A percentile compares a stretch with the other conserved stretches of the same genome.
phyloP scores from a whole-genome alignment of 92 coral and sea anemone genomes.

The Epizoanthus fatuus region DNA sequence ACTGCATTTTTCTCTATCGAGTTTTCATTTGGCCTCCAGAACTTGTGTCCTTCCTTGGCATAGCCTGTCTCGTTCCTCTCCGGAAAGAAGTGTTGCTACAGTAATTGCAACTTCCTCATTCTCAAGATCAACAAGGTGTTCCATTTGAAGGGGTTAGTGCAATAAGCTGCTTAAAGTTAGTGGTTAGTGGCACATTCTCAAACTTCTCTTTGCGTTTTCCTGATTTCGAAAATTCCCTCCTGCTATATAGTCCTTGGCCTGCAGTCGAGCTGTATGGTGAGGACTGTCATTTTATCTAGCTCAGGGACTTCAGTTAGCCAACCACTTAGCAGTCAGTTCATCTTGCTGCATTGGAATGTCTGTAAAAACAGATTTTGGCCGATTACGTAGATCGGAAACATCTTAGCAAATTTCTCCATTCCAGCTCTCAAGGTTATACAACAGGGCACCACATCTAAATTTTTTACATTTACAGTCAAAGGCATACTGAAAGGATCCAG shows the following conservation, averaged over 20 bases:
- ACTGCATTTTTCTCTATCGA: not conserved
- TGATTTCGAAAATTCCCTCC: constrained; percentile 8
- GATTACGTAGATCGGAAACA: constrained; percentile 18
- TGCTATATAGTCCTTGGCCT: constrained; percentile 20
- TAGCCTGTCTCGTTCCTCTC: not conserved
- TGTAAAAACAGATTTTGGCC: constrained; percentile 23
- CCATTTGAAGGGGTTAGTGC: constrained; percentile 19
- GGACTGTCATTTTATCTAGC: constrained; percentile 19
- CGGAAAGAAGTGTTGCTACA: not conserved
- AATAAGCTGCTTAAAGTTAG: constrained; percentile 14
- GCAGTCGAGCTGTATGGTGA: constrained; percentile 25
- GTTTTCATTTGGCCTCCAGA: not conserved
- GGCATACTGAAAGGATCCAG: constrained; percentile 23
- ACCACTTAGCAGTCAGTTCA: constrained; percentile 23
- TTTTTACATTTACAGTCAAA: constrained; percentile 23
- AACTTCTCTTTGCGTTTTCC: not conserved
- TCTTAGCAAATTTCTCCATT: constrained; percentile 32
- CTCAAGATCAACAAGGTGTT: constrained; percentile 28
- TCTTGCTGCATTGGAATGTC: constrained; percentile 38
- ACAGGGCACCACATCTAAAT: constrained; percentile 10
- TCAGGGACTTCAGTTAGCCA: not conserved
- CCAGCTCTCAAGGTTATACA: constrained; percentile 23
- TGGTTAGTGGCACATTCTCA: constrained; percentile 3
- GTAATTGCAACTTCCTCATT: constrained; percentile 23
- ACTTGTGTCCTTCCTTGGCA: not conserved